Evolutionary conservation across 2,797 vertebrate genomes (phyloP).

Genomic region (Meriones psammophilus): DNA sequence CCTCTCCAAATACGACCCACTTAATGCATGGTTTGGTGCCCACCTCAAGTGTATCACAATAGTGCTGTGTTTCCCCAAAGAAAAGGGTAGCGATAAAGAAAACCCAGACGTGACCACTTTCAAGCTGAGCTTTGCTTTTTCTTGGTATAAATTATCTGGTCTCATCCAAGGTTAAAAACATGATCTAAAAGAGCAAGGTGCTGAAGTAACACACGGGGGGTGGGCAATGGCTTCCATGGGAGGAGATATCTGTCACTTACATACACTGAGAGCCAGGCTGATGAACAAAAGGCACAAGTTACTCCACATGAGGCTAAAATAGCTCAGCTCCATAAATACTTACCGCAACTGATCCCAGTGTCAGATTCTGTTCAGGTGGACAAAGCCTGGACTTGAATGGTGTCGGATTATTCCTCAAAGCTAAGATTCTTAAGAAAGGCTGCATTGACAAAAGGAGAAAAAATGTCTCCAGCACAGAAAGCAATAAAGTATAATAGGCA

Average conservation of each 20-base stretch:
- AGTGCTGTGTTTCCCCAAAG: slow-evolving; percentile 38
- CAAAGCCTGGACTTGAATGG: slow-evolving; percentile 79
- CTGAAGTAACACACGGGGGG: not conserved
- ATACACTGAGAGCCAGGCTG: slow-evolving; percentile 66
- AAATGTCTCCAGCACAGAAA: not conserved
- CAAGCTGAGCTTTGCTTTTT: slow-evolving; percentile 54
- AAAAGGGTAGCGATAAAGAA: slow-evolving; percentile 23
- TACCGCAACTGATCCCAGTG: slow-evolving; percentile 64
- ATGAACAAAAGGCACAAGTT: not conserved
- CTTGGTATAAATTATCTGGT: slow-evolving; percentile 49
- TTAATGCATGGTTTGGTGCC: slow-evolving; percentile 58
- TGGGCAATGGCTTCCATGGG: slow-evolving; percentile 3
- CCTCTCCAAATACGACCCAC: not conserved
- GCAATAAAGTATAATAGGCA: slow-evolving; percentile 25
- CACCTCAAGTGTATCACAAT: slow-evolving; percentile 1
- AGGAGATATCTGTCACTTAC: slow-evolving; percentile 55
- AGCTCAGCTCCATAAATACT: slow-evolving; percentile 67
- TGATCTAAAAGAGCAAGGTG: slow-evolving; percentile 14
- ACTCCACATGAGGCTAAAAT: slow-evolving; percentile 75
- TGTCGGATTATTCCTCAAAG: slow-evolving; percentile 45
- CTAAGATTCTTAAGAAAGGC: slow-evolving; percentile 47
- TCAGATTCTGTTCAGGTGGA: slow-evolving; percentile 71
- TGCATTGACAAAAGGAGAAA: slow-evolving; percentile 1
- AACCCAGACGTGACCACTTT: slow-evolving; percentile 63
- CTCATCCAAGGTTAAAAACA: slow-evolving; percentile 59